Base-by-base conservation (phyloP, 1,140 invertebrate genomes). In the Drosophila leontia region DNA sequence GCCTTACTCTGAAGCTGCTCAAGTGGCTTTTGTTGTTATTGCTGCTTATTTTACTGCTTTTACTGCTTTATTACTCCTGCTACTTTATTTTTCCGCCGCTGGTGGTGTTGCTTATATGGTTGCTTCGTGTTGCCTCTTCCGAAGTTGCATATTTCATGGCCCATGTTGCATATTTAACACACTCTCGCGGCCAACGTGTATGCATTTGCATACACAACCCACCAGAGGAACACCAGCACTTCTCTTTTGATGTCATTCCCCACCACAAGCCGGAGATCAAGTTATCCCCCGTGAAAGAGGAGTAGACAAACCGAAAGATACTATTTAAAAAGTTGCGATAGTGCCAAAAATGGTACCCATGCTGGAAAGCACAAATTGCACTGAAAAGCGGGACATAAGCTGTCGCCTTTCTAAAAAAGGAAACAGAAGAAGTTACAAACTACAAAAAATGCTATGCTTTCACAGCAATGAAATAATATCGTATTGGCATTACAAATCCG, bases 371-470 rank as follows among this genome's bases (percentile, higher is more conserved):
- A 59, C 79, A 87, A 76, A 61, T 58, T 74, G 56, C 80, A 39
- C 32, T 44, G 60, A 51, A 57, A 53, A 59, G 44, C 69, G 35
- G 44, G 42, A 34, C 63, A 59, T 11, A 81, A 78, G 67, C 67
- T 80, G 77, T 74, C 64, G 85, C 84, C 84, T 90, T 87, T 87
- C 80, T 90, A 87, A 82, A 88, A 87, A 78, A 35, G 11, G 50
- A 67, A 41, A 64, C 15, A 42, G 32, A 59, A 65, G 47, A 32
- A 44, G 50, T 51, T 39, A 39, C 15, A 51, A 60, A 47, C 39
- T 23, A 60, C 62, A 48, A 23, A 23, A 23, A 23, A 23, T 15
- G 41, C 2, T 63, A 77, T 68, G 75, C 83, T 82, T 82, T 86
- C 78, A 86, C 78, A 69, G 50, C 41, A 9, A 48, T 15, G 23